Percentiles rank a stretch among this genome's conserved stretches.
phyloP scores from a whole-genome alignment of 2,888 invertebrate genomes.

The Eupithecia subfuscata region DNA sequence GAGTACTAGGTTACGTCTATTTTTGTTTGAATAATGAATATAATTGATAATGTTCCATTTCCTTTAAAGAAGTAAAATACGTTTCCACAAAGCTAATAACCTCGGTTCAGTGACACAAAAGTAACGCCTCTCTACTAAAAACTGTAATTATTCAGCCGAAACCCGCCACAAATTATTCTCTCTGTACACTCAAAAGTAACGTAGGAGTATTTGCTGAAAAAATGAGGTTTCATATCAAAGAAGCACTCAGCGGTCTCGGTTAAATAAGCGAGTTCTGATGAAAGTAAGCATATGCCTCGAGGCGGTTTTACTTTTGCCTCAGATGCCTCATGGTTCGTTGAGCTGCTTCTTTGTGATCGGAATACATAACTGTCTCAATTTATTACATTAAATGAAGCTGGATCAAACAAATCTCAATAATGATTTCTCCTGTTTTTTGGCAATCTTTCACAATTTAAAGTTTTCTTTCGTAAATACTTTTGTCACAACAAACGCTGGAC shows the following conservation, averaged over 20 bases:
- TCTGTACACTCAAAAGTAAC: slow-evolving; percentile 14
- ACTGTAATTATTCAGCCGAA: slow-evolving; percentile 3
- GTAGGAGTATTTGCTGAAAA: slow-evolving; percentile 31
- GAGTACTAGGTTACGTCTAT: neutral
- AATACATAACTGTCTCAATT: neutral
- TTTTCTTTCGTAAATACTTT: neutral
- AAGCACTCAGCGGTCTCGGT: slow-evolving; percentile 36
- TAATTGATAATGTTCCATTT: neutral
- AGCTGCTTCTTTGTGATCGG: neutral
- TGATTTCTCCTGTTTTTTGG: neutral
- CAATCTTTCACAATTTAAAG: neutral
- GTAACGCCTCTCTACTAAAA: slow-evolving; percentile 3
- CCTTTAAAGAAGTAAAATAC: neutral
- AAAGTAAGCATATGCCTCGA: slow-evolving; percentile 29
- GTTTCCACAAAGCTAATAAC: neutral
- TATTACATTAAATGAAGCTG: neutral
- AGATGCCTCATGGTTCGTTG: neutral
- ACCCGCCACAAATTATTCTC: slow-evolving; percentile 11
- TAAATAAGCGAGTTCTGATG: slow-evolving; percentile 33
- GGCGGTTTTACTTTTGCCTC: slow-evolving; percentile 29
- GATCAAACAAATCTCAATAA: neutral
- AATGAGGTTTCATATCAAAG: slow-evolving; percentile 38
- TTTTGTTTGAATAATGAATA: neutral
- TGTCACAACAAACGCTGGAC: neutral
- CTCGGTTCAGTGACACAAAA: slow-evolving; percentile 14